phyloP scores from a whole-genome alignment of 2,797 vertebrate genomes.

The Anabacerthia variegaticeps region DNA sequence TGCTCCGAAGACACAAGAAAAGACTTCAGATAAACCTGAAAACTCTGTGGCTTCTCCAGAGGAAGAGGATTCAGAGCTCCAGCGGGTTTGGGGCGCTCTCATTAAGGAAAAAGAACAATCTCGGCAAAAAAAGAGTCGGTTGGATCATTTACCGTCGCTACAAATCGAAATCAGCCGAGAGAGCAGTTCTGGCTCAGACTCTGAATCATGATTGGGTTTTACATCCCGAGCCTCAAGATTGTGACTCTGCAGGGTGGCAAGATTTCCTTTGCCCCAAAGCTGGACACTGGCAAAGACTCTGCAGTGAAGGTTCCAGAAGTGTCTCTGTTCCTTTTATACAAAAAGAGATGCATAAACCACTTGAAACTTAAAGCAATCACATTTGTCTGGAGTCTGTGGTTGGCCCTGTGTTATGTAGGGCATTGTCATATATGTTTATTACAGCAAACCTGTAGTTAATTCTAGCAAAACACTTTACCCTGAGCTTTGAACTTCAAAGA shows the following conservation, averaged over 20 bases:
- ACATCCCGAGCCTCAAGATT: neutral
- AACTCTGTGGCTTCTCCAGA: constrained; percentile 73
- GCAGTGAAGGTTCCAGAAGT: constrained; percentile 34
- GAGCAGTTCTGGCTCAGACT: constrained; percentile 92
- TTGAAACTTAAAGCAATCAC: constrained; percentile 49
- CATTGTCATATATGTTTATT: constrained; percentile 46
- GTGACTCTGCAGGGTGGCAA: constrained; percentile 51
- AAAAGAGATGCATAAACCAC: neutral
- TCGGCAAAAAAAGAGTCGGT: constrained; percentile 92
- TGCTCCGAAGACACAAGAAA: constrained; percentile 74
- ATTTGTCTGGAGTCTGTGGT: constrained; percentile 32
- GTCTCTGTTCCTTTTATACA: constrained; percentile 41
- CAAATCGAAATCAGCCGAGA: constrained; percentile 98
- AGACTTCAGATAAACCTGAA: constrained; percentile 73
- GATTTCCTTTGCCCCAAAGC: constrained; percentile 13
- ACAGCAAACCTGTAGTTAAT: constrained; percentile 57
- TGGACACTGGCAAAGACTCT: constrained; percentile 60
- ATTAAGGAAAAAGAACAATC: constrained; percentile 94
- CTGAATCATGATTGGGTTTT: constrained; percentile 84
- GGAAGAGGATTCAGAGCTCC: constrained; percentile 92
- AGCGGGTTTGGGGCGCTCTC: constrained; percentile 94
- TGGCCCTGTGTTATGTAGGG: constrained; percentile 43
- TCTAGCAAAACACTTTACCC: constrained; percentile 55
- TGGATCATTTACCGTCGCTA: constrained; percentile 94
- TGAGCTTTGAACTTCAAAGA: constrained; percentile 68